phyloP scores from a whole-genome alignment of 35 echinoderm and acorn worm genomes.

The Lytechinus variegatus region DNA sequence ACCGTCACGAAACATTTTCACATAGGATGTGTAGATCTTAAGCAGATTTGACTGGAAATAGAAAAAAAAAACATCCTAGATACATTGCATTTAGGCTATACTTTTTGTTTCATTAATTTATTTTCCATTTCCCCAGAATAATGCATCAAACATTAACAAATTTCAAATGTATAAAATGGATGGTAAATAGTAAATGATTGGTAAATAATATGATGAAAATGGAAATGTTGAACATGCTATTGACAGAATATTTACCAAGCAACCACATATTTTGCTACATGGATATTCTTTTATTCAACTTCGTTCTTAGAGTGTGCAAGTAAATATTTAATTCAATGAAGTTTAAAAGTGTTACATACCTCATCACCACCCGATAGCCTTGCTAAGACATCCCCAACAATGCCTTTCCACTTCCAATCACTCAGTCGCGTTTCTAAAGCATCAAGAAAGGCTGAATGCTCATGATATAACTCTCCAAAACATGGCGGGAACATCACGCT shows the following conservation, averaged over 20 bases:
- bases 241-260: too few species aligned
- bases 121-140: too few species aligned
- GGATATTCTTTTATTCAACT: too few species aligned
- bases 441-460: slow-evolving; percentile 40
- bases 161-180: too few species aligned
- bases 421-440: slow-evolving; percentile 50
- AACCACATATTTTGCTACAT: too few species aligned
- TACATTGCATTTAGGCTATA: background rate
- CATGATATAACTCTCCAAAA: slow-evolving; percentile 43
- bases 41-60: slow-evolving; percentile 31
- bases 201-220: too few species aligned
- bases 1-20: slow-evolving; percentile 47
- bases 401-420: slow-evolving; percentile 58
- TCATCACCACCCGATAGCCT: slow-evolving; percentile 44
- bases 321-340: background rate
- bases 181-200: too few species aligned
- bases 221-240: too few species aligned
- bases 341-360: background rate
- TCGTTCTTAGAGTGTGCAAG: too few species aligned
- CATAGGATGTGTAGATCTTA: slow-evolving; percentile 24
- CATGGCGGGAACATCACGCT: slow-evolving; percentile 57
- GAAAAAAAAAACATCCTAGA: slow-evolving; percentile 20
- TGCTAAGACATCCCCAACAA: slow-evolving; percentile 51
- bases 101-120: too few species aligned
- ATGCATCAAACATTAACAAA: too few species aligned